phyloP scores from a whole-genome alignment of 2,113 vertebrate species.

The Lepidothrix coronata region DNA sequence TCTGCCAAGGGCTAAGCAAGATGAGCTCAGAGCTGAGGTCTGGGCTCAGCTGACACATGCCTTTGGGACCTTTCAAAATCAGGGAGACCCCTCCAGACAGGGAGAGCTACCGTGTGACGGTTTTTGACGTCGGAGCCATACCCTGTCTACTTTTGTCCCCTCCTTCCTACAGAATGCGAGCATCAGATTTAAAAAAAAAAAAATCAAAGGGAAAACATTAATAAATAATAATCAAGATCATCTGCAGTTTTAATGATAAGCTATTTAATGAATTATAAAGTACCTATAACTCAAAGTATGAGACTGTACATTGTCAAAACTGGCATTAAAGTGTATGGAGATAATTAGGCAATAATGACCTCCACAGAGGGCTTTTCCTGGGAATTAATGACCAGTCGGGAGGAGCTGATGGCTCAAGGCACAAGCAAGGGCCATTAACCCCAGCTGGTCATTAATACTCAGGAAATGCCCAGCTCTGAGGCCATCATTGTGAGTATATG shows the following conservation, averaged over 20 bases:
- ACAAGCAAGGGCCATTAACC: conserved; percentile 75
- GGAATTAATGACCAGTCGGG: conserved; percentile 75
- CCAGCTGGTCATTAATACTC: conserved; percentile 75
- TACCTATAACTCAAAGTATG: conserved; percentile 70
- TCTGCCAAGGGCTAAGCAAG: not conserved
- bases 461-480: conserved; percentile 65
- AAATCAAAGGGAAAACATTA: conserved; percentile 68
- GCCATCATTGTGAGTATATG: conserved; percentile 50
- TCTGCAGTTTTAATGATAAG: conserved; percentile 71
- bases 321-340: conserved; percentile 78
- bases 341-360: conserved; percentile 75
- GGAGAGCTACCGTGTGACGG: not conserved
- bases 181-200: not conserved
- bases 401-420: conserved; percentile 71
- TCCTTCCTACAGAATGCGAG: not conserved
- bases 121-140: not conserved
- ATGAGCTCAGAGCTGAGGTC: not conserved
- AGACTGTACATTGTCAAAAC: conserved; percentile 74
- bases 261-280: conserved; percentile 74
- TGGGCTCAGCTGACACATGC: not conserved
- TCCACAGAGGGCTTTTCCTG: conserved; percentile 72
- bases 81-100: not conserved
- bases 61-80: not conserved
- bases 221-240: conserved; percentile 75
- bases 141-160: not conserved